A percentile compares a stretch with the other conserved stretches of the same genome.
phyloP scores from a whole-genome alignment of 2,113 vertebrate species.

The Fregetta grallaria region DNA sequence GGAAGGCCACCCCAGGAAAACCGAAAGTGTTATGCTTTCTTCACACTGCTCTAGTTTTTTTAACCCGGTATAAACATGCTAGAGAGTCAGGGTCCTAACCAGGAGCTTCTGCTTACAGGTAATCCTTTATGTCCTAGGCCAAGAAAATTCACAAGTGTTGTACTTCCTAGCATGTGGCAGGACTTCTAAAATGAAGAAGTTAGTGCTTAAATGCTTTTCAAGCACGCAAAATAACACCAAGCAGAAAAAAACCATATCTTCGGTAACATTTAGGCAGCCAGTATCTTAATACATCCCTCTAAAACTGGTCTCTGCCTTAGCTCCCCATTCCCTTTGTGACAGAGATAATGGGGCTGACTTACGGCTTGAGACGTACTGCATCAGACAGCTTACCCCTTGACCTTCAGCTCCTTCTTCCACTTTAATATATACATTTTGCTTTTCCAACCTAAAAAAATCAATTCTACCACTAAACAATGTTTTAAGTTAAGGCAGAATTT shows the following conservation, averaged over 20 bases:
- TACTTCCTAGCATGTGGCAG: background rate
- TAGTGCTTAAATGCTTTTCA: background rate
- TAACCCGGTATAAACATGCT: background rate
- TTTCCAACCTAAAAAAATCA: conserved; percentile 29
- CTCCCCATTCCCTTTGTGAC: background rate
- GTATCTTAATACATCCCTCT: background rate
- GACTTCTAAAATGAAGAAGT: background rate
- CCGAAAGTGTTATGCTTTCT: background rate
- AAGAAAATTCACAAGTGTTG: background rate
- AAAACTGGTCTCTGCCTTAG: background rate
- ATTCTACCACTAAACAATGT: conserved; percentile 3
- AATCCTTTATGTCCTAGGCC: background rate
- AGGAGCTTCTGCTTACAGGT: background rate
- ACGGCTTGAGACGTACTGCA: background rate
- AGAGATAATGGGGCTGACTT: background rate
- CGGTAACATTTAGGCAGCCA: background rate
- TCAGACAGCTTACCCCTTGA: conserved; percentile 42
- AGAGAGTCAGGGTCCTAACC: background rate
- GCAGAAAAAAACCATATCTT: background rate
- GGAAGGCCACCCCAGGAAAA: background rate
- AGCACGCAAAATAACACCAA: background rate
- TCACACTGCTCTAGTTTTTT: background rate
- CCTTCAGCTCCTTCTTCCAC: background rate
- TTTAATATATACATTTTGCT: conserved; percentile 15
- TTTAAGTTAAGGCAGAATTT: conserved; percentile 48